Base-by-base conservation (phyloP, 2,797 vertebrate species). In the Falco peregrinus region DNA sequence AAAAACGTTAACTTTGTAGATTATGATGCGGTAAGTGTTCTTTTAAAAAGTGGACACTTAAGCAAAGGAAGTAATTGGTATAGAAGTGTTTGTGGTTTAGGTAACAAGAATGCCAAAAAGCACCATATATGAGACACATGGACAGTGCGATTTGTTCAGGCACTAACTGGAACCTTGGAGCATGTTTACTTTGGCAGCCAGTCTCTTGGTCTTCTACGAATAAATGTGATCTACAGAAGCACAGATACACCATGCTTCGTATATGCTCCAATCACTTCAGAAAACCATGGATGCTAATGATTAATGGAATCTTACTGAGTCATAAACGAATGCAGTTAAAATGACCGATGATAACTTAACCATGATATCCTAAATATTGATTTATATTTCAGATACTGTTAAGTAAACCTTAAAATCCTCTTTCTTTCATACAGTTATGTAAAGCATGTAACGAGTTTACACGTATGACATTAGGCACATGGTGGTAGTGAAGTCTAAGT, bases 21-120 rank as follows among this genome's bases (percentile, higher is more conserved):
- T 93, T 68, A 90, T 19, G 83, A 39, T 89, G 35, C 84, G 76
- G 80, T 68, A 96, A 50, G 81, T 54, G 81, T 95, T 95, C 94
- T 79, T 97, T 95, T 95, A 24, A 69, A 50, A 89, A 89, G 91
- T 81, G 84, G 51, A 51, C 81, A 87, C 96, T 93, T 91, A 96
- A 68, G 91, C 53, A 90, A 95, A 74, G 90, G 53, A 96, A 94
- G 68, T 59, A 92, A 87, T 39, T 94, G 56, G 29, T 89, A 86
- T 28, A 78, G 90, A 96, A 84, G 64, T 29, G 69, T 88, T 92
- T 84, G 75, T 91, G 95, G 77, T 65, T 91, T 84, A 95, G 9
- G 21, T 63, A 85, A 94, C 31, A 89, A 93, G 18, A 87, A 93
- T 63, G 75, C 60, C 53, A 61, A 93, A 94, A 50, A 83, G 12